Base-by-base conservation (phyloP, 1,140 invertebrate species). In the Aphidius gifuensis region DNA sequence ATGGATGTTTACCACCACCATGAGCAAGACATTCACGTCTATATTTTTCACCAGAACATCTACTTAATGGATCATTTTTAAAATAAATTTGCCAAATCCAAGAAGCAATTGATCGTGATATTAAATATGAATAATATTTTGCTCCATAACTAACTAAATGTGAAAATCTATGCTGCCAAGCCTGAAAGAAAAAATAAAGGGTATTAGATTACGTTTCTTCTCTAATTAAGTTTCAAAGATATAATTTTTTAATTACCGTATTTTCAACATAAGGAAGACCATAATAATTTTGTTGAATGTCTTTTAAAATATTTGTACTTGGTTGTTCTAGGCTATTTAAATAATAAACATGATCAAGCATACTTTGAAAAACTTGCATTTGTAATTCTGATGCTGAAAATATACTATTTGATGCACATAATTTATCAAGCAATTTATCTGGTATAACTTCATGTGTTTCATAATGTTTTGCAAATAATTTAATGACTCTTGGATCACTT, bases 101-200 rank as follows among this genome's bases (percentile, higher is more conserved):
- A 39, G 93, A 92, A 1, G 97, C 96, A 46, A 98, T 87, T 23
- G 96, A 92, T 68, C 93, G 85, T 0, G 97, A 98, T 71, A 98
- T 90, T 53, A 98, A 81, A 81, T 99, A 99, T 0, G 96, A 92
- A 78, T 99, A 99, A 82, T 99, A 99, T 80, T 97, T 98, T 0
- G 95, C 96, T 42, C 97, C 97, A 79, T 99, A 99, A 4, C 96
- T 95, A 6, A 98, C 92, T 42, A 99, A 80, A 81, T 99, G 97
- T 61, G 94, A 92, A 83, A 99, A 99, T 54, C 96, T 84, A 62
- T 97, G 85, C 74, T 99, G 96, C 93, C 94, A 98, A 9, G 96
- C 94, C 86, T 90, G 70, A 32, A 79, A 76, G 6, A 38, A 58
- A 45, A 58, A 61, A 48, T 54, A 66, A 58, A 58, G 5, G 32